A percentile compares a stretch with the other conserved stretches of the same genome.
Conservation (phyloP, 2,888 invertebrate species). For the Tholera decimalis region DNA sequence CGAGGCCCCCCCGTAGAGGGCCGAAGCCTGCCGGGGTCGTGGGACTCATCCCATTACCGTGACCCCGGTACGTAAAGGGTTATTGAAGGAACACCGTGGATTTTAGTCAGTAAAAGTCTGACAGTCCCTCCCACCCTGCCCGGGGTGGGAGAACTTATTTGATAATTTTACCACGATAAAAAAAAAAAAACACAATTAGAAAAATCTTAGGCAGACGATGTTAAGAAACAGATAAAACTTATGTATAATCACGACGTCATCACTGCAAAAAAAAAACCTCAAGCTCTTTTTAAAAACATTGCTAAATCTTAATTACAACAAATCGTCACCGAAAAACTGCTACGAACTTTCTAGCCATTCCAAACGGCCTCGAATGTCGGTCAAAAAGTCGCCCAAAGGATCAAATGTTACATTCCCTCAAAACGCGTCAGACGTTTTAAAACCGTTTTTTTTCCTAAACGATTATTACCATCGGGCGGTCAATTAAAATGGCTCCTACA, state of each 20-base stretch:
- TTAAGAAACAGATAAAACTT: not conserved
- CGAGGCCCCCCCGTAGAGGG: too few relatives aligned
- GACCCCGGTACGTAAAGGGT: too few relatives aligned
- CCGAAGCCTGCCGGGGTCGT: too few relatives aligned
- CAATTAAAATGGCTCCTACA: constrained; percentile 90
- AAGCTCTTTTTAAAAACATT: constrained; percentile 1
- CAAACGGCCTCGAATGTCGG: constrained; percentile 58
- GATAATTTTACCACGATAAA: too few relatives aligned
- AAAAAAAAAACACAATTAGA: too few relatives aligned
- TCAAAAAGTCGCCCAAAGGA: constrained; percentile 76
- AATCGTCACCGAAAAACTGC: constrained; percentile 20
- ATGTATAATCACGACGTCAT: not conserved
- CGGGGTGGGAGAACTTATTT: too few relatives aligned
- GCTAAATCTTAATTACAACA: constrained; percentile 21
- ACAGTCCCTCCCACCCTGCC: too few relatives aligned
- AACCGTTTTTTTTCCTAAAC: constrained; percentile 75
- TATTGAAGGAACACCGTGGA: too few relatives aligned
- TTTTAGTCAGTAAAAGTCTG: too few relatives aligned
- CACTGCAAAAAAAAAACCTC: not conserved
- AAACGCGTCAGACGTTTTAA: constrained; percentile 79
- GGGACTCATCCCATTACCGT: too few relatives aligned
- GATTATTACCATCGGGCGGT: constrained; percentile 80
- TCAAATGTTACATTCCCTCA: constrained; percentile 83
- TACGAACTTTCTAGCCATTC: constrained; percentile 59
- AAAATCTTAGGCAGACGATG: too few relatives aligned